These are phyloP conservation scores for Polyommatus icarus DNA, from an alignment of 2,888 invertebrate species.

Conservation along the genomic window DNA sequence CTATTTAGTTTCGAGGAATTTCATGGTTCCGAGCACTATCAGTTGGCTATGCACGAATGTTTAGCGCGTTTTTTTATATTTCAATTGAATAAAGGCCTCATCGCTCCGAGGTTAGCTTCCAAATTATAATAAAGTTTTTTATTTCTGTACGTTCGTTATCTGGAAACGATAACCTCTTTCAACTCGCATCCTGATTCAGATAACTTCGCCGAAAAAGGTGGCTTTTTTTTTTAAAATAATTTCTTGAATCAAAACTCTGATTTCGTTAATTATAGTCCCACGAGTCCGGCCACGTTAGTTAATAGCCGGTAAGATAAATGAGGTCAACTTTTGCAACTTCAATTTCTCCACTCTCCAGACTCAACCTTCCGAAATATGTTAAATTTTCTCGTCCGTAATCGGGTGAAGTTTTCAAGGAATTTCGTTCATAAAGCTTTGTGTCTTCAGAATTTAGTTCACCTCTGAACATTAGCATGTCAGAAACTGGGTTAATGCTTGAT, in stretches of 20 bases:
- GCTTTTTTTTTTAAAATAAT: background rate
- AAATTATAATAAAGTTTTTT: background rate
- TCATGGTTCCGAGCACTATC: background rate
- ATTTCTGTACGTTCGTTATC: background rate
- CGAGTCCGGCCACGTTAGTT: background rate
- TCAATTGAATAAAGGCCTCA: background rate
- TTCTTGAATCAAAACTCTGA: background rate
- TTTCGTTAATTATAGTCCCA: background rate
- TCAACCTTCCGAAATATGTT: background rate
- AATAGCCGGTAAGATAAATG: background rate
- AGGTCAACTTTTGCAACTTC: background rate
- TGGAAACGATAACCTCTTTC: conserved; percentile 1
- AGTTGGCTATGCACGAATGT: conserved; percentile 3
- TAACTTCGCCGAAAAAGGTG: background rate
- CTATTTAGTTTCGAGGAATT: background rate
- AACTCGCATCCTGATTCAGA: conserved; percentile 18
- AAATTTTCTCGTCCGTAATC: background rate
- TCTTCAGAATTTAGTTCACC: conserved; percentile 1
- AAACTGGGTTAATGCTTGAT: background rate
- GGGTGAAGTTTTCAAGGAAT: background rate
- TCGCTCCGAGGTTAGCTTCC: background rate
- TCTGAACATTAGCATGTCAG: background rate
- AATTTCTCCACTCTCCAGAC: background rate
- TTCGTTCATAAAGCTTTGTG: background rate
- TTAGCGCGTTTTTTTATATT: background rate